phyloP scores from a whole-genome alignment of 2,113 vertebrate genomes.

The Tetrao urogallus region DNA sequence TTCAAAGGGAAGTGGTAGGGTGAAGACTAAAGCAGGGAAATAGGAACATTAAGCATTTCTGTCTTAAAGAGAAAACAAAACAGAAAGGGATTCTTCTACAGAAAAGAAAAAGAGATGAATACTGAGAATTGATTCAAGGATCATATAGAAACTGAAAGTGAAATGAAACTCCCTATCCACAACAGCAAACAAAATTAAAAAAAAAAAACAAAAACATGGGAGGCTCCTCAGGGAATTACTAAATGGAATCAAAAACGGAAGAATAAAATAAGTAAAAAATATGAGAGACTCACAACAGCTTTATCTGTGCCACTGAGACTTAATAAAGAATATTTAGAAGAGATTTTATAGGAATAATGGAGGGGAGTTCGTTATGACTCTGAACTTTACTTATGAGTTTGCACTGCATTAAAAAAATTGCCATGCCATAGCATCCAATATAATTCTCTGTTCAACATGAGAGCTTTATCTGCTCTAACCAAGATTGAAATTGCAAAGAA shows the following conservation, averaged over 20 bases:
- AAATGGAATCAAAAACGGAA: neutral
- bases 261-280: neutral
- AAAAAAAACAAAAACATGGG: neutral
- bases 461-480: neutral
- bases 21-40: slow-evolving; percentile 32
- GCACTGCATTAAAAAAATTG: neutral
- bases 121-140: slow-evolving; percentile 8
- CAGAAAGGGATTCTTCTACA: slow-evolving; percentile 27
- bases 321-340: neutral
- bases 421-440: neutral
- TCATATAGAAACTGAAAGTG: neutral
- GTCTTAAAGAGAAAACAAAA: neutral
- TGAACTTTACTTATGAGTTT: neutral
- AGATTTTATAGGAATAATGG: neutral
- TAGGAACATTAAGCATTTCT: slow-evolving; percentile 33
- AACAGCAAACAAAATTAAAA: neutral
- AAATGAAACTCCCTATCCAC: neutral
- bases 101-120: neutral
- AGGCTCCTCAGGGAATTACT: neutral
- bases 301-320: neutral
- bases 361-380: neutral
- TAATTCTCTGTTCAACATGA: neutral
- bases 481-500: neutral
- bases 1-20: slow-evolving; percentile 40
- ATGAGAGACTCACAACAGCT: neutral